Evolutionary conservation across 2,113 vertebrate genomes (phyloP).

Genomic region (Prochilodus magdalenae): DNA sequence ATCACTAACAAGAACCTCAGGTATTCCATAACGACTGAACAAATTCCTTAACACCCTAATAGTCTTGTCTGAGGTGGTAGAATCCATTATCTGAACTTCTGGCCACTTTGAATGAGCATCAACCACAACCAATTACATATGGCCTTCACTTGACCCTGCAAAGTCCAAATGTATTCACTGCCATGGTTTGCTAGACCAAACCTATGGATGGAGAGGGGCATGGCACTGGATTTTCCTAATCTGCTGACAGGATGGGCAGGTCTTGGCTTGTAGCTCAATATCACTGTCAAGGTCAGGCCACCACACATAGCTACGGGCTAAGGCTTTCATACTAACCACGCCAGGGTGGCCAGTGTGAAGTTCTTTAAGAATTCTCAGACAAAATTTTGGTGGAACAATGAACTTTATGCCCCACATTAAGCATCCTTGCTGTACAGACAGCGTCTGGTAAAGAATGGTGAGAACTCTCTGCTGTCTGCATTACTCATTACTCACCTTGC

Average conservation of each 20-base stretch:
- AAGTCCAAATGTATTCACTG: neutral
- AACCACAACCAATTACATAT: neutral
- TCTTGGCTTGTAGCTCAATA: neutral
- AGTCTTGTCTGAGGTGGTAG: too few relatives aligned
- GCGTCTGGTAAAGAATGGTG: neutral
- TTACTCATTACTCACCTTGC: neutral
- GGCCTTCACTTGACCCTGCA: too few relatives aligned
- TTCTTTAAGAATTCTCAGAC: neutral
- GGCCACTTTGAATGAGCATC: too few relatives aligned
- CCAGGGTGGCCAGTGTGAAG: too few relatives aligned
- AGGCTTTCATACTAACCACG: neutral
- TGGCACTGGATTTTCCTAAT: neutral
- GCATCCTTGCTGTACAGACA: neutral
- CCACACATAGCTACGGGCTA: neutral
- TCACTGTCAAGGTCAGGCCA: constrained; percentile 10
- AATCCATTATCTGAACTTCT: too few relatives aligned
- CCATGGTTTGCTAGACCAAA: neutral
- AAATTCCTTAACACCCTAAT: too few relatives aligned
- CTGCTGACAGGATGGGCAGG: neutral
- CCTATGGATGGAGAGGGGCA: constrained; percentile 17
- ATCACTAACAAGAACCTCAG: constrained; percentile 7
- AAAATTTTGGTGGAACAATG: neutral
- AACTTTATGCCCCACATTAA: constrained; percentile 5
- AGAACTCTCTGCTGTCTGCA: too few relatives aligned
- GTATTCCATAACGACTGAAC: constrained; percentile 9